Base-by-base conservation (phyloP, 2,797 vertebrate genomes). In the Enteromius radiatus region DNA sequence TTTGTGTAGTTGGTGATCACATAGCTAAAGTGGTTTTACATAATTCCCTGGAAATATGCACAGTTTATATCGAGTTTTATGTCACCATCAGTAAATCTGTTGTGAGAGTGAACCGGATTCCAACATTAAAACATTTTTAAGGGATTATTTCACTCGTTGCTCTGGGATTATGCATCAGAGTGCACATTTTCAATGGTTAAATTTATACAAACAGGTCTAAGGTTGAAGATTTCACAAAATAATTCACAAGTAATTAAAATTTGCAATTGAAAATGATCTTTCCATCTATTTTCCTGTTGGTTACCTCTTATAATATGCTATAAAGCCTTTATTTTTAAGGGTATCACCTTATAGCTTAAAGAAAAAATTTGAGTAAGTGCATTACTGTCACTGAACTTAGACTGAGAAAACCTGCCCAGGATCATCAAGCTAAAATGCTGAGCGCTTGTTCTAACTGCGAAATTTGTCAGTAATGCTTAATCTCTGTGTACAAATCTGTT, bases 401-500 rank as follows among this genome's bases (percentile, higher is more conserved):
- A 68, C 11, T n/a, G 47, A 76, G 33, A 43, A 36, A 82, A 65
- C 61, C 71, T 82, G 80, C 12, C 65, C 78, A 45, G 43, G 31
- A 61, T 71, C 41, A 69, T 69, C 63, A 84, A 63, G 28, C 67
- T 36, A 43, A 81, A 31, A 56, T 21, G 28, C 38, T 43, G 9
- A 64, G 49, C 3, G 17, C 77, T 78, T 73, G 47, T 68, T 36
- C 47, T 36, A 74, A 38, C 36, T 31, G 41, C 33, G 11, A 71
- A 69, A 73, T 65, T 67, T 68, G 59, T 17, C 49, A 23, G 43
- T 65, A 74, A 36, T 79, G 59, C 61, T 74, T 85, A 67, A 82
- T 85, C 75, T 68, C 69, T 75, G 41, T 38, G 63, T 52, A 23
- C 14, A 82, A 82, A 82, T 82, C 80, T 78, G 65, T 67, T 82